Percentiles rank a stretch among this genome's conserved stretches.
Evolutionary conservation across 2,888 invertebrate species (phyloP).

Genomic region (Tethea ocularis): DNA sequence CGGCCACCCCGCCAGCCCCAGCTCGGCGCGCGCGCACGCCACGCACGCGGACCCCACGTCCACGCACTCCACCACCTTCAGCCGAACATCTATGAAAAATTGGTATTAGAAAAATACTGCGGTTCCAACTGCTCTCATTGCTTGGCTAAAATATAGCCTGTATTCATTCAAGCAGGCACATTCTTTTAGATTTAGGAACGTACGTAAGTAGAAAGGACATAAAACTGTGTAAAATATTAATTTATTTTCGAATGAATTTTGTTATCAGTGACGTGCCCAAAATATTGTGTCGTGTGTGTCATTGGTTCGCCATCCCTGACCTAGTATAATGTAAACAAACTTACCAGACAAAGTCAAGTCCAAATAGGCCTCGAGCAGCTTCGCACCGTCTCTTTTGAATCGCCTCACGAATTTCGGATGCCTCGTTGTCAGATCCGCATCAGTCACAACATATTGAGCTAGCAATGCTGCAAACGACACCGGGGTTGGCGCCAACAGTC

Average conservation of each 20-base stretch:
- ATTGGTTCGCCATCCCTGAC: too few relatives aligned
- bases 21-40: slow-evolving; percentile 70
- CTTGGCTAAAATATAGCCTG: too few relatives aligned
- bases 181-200: too few relatives aligned
- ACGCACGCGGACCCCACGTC: slow-evolving; percentile 76
- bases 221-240: too few relatives aligned
- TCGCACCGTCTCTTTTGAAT: slow-evolving; percentile 68
- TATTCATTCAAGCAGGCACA: too few relatives aligned
- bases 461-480: slow-evolving; percentile 69
- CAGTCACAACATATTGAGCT: slow-evolving; percentile 69
- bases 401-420: slow-evolving; percentile 71
- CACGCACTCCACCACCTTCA: slow-evolving; percentile 67
- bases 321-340: too few relatives aligned
- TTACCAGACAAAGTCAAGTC: slow-evolving; percentile 75
- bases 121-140: too few relatives aligned
- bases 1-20: slow-evolving; percentile 72
- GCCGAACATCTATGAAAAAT: slow-evolving; percentile 62
- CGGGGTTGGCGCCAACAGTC: slow-evolving; percentile 69
- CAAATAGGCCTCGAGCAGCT: slow-evolving; percentile 65
- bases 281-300: too few relatives aligned
- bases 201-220: too few relatives aligned
- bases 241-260: too few relatives aligned
- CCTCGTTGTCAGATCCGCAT: slow-evolving; percentile 64
- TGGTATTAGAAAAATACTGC: too few relatives aligned
- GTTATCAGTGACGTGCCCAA: too few relatives aligned